Evolutionary conservation across 1,140 invertebrate species (phyloP).

Genomic region (Orchestia grillus): DNA sequence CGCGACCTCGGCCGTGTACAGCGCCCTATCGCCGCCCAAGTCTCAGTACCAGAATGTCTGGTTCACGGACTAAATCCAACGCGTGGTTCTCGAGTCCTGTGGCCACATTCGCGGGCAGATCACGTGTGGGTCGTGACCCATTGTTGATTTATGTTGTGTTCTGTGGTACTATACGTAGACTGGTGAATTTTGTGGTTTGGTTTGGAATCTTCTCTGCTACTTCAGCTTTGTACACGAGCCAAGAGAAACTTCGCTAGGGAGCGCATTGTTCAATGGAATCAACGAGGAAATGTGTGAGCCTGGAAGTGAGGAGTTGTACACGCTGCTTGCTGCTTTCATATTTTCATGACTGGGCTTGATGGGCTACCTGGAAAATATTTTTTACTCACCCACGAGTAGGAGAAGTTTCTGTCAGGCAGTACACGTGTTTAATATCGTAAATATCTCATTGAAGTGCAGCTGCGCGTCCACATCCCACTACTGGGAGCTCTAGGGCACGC

Average conservation of each 20-base stretch:
- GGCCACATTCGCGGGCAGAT: background rate
- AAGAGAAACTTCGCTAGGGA: background rate
- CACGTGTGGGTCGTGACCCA: background rate
- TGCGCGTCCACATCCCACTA: background rate
- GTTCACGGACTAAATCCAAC: conserved; percentile 80
- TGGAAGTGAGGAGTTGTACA: background rate
- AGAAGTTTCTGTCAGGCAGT: background rate
- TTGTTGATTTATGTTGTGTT: no score
- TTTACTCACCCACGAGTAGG: background rate
- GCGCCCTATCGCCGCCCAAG: conserved; percentile 81
- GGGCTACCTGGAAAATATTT: background rate
- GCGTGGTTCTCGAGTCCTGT: no score
- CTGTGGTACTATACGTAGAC: background rate
- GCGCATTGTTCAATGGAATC: background rate
- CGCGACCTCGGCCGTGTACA: conserved; percentile 73
- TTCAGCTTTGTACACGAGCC: background rate
- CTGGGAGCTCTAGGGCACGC: background rate
- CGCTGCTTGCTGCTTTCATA: background rate
- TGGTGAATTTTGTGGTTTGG: background rate
- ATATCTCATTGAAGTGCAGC: background rate
- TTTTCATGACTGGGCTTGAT: background rate
- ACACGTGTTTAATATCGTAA: background rate
- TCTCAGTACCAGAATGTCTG: conserved; percentile 81
- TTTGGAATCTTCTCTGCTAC: background rate
- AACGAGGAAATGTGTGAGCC: background rate